Percentiles rank a stretch among this genome's conserved stretches.
phyloP scores from a whole-genome alignment of 2,888 invertebrate species.

The Coenonympha glycerion region DNA sequence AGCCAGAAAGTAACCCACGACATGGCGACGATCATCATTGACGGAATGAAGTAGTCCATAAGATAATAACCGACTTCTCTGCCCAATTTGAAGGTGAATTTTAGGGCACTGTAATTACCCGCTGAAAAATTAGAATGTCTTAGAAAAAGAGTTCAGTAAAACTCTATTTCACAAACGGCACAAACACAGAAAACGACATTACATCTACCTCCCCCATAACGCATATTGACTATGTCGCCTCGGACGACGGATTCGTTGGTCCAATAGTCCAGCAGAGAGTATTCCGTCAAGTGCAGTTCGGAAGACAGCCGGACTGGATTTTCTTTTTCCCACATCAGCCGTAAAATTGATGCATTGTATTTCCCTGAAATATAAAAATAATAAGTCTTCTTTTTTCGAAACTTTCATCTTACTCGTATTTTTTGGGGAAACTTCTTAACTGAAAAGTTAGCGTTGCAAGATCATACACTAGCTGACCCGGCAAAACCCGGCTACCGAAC shows the following conservation, averaged over 20 bases:
- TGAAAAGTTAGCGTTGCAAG: too few relatives aligned
- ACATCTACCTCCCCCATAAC: slow-evolving; percentile 83
- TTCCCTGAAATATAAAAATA: slow-evolving; percentile 78
- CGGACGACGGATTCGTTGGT: slow-evolving; percentile 82
- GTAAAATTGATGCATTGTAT: slow-evolving; percentile 84
- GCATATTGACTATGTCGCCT: slow-evolving; percentile 79
- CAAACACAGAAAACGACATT: slow-evolving; percentile 44
- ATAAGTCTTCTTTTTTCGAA: background rate
- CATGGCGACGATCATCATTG: slow-evolving; percentile 88
- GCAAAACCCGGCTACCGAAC: too few relatives aligned
- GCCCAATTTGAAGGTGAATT: slow-evolving; percentile 85
- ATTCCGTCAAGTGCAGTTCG: slow-evolving; percentile 87
- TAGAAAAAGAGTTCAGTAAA: background rate
- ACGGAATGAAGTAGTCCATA: slow-evolving; percentile 92
- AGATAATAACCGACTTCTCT: slow-evolving; percentile 90
- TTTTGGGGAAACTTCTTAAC: too few relatives aligned
- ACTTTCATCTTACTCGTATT: too few relatives aligned
- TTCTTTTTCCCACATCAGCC: slow-evolving; percentile 84
- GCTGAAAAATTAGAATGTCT: slow-evolving; percentile 60
- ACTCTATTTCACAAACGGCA: slow-evolving; percentile 9
- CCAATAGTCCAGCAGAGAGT: slow-evolving; percentile 82
- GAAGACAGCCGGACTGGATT: slow-evolving; percentile 84
- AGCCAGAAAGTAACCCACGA: slow-evolving; percentile 95
- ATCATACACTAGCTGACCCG: too few relatives aligned
- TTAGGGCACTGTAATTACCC: slow-evolving; percentile 87